Base-by-base conservation (phyloP, 2,888 invertebrate species). In the Nemotelus pantherinus region DNA sequence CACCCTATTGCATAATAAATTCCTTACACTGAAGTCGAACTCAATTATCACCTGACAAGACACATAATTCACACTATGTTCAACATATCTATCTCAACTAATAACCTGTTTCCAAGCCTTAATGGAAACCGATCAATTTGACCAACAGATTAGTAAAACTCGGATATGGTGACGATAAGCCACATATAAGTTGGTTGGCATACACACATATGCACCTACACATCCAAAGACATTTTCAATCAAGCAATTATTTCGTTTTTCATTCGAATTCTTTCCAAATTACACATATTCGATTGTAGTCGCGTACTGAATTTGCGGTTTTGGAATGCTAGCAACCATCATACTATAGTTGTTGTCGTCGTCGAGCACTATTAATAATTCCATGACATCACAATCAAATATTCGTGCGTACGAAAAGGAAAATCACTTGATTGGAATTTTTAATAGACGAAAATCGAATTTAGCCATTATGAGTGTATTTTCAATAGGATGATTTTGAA, bases 301-400 rank as follows among this genome's bases (percentile, higher is more conserved):
- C 6, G 25, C 25, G 25, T 25, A 25, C 25, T 25, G 25, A 63
- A 41, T 41, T 43, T 63, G 63, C 43, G 63, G 63, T 43, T 58
- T 58, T 1, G 2, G 43, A 63, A 39, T 63, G 6, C 6, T 63
- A 58, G 58, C 5, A 63, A 43, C 10, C 39, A 25, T 25, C 1
- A 25, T 25, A 25, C 25, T 25, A 25, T 25, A 25, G 25, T 25
- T 25, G 25, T 25, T 43, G 7, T 5, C 47, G 25, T 9, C 45
- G n/a, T 47, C 48, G 25, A n/a, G 25, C 47, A 65, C 65, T 65
- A 65, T 65, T 65, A 65, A 47, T 65, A 65, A 47, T 65, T 39
- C 43, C 25, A 43, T 63, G 63, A 63, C 63, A 63, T 63, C 63
- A 63, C 43, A 41, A 4, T 5, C 25, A 58, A 58, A 25, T 25